Conservation (phyloP, 2,888 invertebrate genomes). For the Brassicogethes aeneus region DNA sequence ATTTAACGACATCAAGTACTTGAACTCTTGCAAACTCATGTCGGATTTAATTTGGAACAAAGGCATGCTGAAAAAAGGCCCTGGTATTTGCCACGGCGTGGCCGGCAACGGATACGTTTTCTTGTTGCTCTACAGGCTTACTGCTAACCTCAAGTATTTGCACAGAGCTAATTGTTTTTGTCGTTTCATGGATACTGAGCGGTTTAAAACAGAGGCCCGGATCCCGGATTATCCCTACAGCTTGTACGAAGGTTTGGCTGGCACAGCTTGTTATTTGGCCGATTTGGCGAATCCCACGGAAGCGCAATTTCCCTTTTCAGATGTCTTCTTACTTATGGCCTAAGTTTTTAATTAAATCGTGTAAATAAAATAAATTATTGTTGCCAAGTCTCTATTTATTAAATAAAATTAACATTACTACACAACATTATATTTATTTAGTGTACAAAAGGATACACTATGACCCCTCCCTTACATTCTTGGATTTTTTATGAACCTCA, state of each 20-base stretch:
- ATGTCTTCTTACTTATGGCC: slow-evolving; percentile 48
- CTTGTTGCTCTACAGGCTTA: slow-evolving; percentile 62
- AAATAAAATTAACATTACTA: too few relatives aligned
- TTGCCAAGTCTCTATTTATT: too few relatives aligned
- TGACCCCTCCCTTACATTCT: too few relatives aligned
- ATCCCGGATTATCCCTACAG: slow-evolving; percentile 76
- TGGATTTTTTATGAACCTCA: neutral
- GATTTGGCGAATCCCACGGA: slow-evolving; percentile 65
- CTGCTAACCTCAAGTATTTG: slow-evolving; percentile 61
- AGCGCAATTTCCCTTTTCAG: slow-evolving; percentile 77
- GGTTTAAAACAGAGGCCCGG: slow-evolving; percentile 58
- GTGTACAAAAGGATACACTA: too few relatives aligned
- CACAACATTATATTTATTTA: too few relatives aligned
- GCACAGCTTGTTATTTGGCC: slow-evolving; percentile 72
- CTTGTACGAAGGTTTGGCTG: slow-evolving; percentile 80
- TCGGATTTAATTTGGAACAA: slow-evolving; percentile 74
- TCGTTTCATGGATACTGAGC: slow-evolving; percentile 58
- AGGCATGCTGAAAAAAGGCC: slow-evolving; percentile 78
- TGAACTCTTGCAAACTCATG: slow-evolving; percentile 56
- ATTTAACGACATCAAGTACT: slow-evolving; percentile 65
- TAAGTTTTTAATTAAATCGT: too few relatives aligned
- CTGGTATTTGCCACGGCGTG: slow-evolving; percentile 84
- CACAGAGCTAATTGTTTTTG: slow-evolving; percentile 68
- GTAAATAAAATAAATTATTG: too few relatives aligned
- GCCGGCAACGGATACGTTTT: slow-evolving; percentile 78